These are phyloP conservation scores for Chelonus insularis DNA, from an alignment of 1,140 invertebrate species.

Conservation along the genomic window DNA sequence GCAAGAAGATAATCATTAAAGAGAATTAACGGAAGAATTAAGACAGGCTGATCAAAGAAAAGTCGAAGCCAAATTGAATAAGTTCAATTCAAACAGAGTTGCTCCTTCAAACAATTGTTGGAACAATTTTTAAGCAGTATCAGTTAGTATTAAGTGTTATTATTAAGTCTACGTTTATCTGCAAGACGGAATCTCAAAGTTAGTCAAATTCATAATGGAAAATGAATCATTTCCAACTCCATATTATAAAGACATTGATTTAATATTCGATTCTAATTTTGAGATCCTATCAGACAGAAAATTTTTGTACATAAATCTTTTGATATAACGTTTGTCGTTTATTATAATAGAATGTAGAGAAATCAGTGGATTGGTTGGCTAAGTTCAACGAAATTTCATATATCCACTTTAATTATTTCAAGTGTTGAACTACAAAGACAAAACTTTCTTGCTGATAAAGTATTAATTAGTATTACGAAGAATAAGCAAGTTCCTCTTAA, in stretches of 20 bases:
- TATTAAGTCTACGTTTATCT: constrained; percentile 43
- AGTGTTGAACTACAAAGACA: too few species aligned
- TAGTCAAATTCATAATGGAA: constrained; percentile 9
- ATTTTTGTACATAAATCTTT: constrained; percentile 52
- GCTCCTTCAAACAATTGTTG: constrained; percentile 31
- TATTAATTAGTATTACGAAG: too few species aligned
- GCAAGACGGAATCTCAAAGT: constrained; percentile 26
- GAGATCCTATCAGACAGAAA: constrained; percentile 23
- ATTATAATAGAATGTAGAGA: constrained; percentile 35
- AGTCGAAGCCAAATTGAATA: constrained; percentile 18
- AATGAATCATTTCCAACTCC: too few species aligned
- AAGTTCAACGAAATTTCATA: too few species aligned
- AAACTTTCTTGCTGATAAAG: too few species aligned
- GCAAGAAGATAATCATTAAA: background rate
- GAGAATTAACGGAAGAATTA: background rate
- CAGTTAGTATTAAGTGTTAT: constrained; percentile 53
- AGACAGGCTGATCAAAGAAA: constrained; percentile 3
- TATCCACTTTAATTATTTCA: constrained; percentile 1
- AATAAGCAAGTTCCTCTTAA: too few species aligned
- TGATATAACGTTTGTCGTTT: constrained; percentile 48
- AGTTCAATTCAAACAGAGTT: background rate
- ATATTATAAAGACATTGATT: too few species aligned
- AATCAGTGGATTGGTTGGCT: too few species aligned
- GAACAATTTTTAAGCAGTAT: constrained; percentile 31
- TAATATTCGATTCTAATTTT: constrained; percentile 11